Percentiles rank a stretch among this genome's conserved stretches.
Evolutionary conservation across 2,113 vertebrate genomes (phyloP).

Genomic region (Engystomops pustulosus): DNA sequence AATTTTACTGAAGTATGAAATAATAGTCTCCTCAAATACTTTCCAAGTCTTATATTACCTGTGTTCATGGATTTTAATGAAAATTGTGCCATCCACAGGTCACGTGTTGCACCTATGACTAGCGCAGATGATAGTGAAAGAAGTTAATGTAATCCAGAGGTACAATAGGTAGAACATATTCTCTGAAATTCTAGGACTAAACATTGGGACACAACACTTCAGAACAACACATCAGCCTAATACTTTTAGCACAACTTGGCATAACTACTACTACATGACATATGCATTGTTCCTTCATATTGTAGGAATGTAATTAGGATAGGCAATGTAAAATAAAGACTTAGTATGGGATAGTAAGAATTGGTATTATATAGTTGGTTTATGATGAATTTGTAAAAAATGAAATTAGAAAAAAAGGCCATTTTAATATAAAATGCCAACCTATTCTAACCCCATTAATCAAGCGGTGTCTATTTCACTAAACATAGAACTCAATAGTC

Average conservation of each 20-base stretch:
- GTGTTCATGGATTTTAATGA: not conserved
- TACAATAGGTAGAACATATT: not conserved
- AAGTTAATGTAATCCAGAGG: not conserved
- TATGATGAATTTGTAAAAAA: not conserved
- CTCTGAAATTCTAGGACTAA: not conserved
- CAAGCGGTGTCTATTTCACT: not conserved
- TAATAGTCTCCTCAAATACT: not conserved
- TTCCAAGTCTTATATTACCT: not conserved
- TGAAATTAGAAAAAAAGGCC: not conserved
- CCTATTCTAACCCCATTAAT: not conserved
- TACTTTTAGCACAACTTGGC: not conserved
- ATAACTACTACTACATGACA: not conserved
- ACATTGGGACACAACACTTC: not conserved
- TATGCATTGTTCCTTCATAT: not conserved
- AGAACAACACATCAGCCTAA: not conserved
- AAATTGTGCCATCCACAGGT: too few species aligned
- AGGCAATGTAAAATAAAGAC: too few species aligned
- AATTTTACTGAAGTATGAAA: too few species aligned
- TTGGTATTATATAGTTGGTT: too few species aligned
- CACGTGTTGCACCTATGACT: too few species aligned
- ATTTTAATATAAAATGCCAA: constrained; percentile 57
- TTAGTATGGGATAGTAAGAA: not conserved
- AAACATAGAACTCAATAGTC: not conserved
- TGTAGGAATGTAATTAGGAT: constrained; percentile 12
- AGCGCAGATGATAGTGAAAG: not conserved